A percentile compares a stretch with the other conserved stretches of the same genome.
Conservation (phyloP, 2,888 invertebrate species). For the Antitype chi region DNA sequence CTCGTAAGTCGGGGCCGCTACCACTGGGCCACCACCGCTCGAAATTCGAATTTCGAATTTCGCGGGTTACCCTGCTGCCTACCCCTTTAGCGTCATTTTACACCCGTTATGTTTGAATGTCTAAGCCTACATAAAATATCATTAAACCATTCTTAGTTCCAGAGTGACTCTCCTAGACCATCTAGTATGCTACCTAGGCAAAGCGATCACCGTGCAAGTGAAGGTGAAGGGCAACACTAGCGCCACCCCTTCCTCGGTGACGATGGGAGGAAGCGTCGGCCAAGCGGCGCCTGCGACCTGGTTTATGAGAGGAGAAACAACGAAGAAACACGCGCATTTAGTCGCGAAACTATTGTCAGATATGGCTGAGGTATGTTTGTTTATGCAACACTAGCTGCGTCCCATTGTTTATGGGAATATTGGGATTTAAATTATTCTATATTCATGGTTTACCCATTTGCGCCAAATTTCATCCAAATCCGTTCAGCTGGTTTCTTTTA, state of each 20-base stretch:
- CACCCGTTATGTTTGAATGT: not conserved
- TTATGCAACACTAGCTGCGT: no score
- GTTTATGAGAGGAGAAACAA: constrained; percentile 97
- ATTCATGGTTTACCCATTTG: no score
- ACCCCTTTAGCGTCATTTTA: no score
- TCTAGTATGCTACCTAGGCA: constrained; percentile 97
- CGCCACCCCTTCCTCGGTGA: constrained; percentile 86
- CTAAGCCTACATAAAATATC: not conserved
- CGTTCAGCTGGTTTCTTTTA: no score
- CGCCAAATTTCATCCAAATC: no score
- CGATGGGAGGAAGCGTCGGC: constrained; percentile 88
- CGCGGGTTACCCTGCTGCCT: no score
- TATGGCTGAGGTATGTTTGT: constrained; percentile 94
- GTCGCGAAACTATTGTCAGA: constrained; percentile 97
- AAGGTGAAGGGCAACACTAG: constrained; percentile 91
- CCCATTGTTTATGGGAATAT: no score
- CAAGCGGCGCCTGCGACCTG: constrained; percentile 89
- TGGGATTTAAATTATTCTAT: no score
- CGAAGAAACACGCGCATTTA: constrained; percentile 96
- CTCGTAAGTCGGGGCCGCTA: no score
- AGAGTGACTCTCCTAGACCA: constrained; percentile 96
- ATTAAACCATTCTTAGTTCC: constrained; percentile 10
- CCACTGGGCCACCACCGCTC: no score
- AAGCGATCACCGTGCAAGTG: constrained; percentile 97
- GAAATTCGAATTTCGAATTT: no score